Percentiles rank a stretch among this genome's conserved stretches.
Conservation (phyloP, 2,888 invertebrate genomes). For the Thumatha senex region DNA sequence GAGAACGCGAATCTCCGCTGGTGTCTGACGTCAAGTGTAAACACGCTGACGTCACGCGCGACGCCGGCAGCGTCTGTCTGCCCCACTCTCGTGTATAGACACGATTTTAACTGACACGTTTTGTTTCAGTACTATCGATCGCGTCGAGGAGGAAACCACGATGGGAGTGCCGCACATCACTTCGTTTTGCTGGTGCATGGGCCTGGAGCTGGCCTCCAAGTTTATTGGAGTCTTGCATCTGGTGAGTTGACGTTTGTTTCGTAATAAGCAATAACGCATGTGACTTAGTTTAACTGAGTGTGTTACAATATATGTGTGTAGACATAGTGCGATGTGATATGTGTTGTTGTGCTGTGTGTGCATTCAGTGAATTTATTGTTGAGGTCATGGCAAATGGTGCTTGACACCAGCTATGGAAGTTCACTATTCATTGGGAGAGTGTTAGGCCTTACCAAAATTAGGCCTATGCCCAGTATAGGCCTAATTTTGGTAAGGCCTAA, state of each 20-base stretch:
- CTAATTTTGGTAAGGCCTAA: no score
- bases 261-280: not conserved
- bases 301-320: not conserved
- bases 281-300: not conserved
- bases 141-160: constrained; percentile 17
- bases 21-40: constrained; percentile 12
- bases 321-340: not conserved
- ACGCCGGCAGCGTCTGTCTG: constrained; percentile 5
- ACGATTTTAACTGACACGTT: constrained; percentile 7
- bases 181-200: constrained; percentile 72
- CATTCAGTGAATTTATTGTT: no score
- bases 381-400: no score
- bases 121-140: constrained; percentile 43
- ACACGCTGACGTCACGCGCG: constrained; percentile 3
- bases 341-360: not conserved
- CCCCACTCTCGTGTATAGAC: not conserved
- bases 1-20: constrained; percentile 4
- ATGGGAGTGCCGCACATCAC: constrained; percentile 71
- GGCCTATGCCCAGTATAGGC: no score
- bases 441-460: no score
- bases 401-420: no score
- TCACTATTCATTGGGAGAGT: no score
- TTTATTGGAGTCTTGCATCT: constrained; percentile 59
- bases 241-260: constrained; percentile 41
- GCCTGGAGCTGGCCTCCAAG: constrained; percentile 64